Conservation (phyloP, 53 echinoderm and acorn worm genomes). For the Actinopyga echinites region DNA sequence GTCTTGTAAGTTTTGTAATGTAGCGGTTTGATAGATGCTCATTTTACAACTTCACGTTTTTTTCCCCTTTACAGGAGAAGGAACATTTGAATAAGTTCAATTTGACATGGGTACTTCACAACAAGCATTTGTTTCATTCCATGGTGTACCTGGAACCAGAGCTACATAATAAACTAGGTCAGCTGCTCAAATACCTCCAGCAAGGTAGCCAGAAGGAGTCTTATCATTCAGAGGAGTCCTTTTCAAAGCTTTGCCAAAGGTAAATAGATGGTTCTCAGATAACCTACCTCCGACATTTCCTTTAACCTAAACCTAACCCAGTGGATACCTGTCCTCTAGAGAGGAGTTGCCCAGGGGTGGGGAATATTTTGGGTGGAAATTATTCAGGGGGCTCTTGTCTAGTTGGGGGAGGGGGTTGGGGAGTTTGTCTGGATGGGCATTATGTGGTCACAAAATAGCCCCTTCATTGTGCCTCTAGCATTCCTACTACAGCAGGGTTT, state of each 20-base stretch:
- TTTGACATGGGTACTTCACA: constrained; percentile 96
- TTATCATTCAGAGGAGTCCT: constrained; percentile 68
- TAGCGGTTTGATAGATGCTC: not conserved
- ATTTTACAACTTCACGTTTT: not conserved
- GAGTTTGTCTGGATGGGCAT: no score
- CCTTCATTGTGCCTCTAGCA: no score
- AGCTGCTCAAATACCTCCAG: constrained; percentile 85
- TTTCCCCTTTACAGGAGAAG: constrained; percentile 66
- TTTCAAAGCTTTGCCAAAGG: constrained; percentile 75
- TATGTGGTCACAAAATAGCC: no score
- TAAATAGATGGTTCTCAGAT: no score
- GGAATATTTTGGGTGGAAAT: no score
- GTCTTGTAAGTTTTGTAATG: not conserved
- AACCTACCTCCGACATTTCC: no score
- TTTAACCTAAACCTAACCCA: no score
- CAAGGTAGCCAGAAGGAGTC: constrained; percentile 80
- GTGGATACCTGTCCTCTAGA: no score
- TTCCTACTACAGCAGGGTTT: no score
- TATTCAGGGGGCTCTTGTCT: no score
- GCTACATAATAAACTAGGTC: constrained; percentile 80
- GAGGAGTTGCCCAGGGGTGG: no score
- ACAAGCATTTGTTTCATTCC: constrained; percentile 98
- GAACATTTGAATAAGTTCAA: constrained; percentile 95
- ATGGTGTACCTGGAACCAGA: constrained; percentile 84
- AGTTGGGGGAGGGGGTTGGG: no score